Evolutionary conservation across 2,888 invertebrate species (phyloP).

Genomic region (Microctonus aethiopoides): DNA sequence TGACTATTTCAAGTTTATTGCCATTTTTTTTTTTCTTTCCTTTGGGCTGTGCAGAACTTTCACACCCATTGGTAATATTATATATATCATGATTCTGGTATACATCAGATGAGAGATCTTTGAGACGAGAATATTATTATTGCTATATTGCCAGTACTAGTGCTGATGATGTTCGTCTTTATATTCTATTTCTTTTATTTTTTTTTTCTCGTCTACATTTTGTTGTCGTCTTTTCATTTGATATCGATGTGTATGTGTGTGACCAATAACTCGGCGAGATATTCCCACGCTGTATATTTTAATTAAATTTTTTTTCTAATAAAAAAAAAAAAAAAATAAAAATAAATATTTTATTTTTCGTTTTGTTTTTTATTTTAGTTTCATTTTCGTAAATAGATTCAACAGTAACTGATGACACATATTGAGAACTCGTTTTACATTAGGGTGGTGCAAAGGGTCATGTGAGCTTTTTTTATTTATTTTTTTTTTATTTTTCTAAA

Average conservation of each 20-base stretch:
- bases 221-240: constrained; percentile 8
- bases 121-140: constrained; percentile 5
- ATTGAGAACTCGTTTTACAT: neutral
- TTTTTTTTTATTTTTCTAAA: neutral
- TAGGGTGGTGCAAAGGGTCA: neutral
- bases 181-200: neutral
- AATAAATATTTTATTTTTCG: neutral
- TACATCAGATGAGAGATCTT: neutral
- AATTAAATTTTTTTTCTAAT: neutral
- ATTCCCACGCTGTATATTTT: constrained; percentile 21
- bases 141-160: neutral
- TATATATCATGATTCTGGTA: constrained; percentile 23
- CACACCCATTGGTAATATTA: constrained; percentile 21
- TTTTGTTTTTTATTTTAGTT: neutral
- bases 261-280: neutral
- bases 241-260: constrained; percentile 27
- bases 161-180: constrained; percentile 11
- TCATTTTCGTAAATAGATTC: neutral
- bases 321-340: too few relatives aligned
- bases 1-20: neutral
- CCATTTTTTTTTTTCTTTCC: neutral
- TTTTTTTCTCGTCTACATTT: constrained; percentile 4
- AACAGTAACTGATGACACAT: too few relatives aligned
- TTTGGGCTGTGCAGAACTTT: too few relatives aligned
- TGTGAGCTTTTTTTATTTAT: neutral